Percentiles rank a stretch among this genome's conserved stretches.
Evolutionary conservation across 2,113 vertebrate species (phyloP).

Genomic region (Burhinus oedicnemus): DNA sequence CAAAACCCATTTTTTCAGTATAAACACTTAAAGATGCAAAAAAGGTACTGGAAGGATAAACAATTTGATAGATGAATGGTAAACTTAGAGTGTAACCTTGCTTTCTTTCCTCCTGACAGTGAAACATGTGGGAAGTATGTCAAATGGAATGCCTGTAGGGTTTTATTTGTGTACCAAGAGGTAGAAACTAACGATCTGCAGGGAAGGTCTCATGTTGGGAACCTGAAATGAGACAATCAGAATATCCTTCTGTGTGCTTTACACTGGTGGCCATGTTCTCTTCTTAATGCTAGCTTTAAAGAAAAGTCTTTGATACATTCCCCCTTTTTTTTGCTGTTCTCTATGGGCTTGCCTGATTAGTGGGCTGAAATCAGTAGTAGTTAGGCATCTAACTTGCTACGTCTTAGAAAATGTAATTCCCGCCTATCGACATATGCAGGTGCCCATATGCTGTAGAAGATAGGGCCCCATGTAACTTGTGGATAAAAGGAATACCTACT

Average conservation of each 20-base stretch:
- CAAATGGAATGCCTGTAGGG: neutral
- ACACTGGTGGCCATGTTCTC: neutral
- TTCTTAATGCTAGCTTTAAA: neutral
- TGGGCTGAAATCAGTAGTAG: neutral
- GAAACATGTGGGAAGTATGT: neutral
- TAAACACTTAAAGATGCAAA: neutral
- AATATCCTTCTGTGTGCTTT: neutral
- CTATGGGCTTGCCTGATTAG: neutral
- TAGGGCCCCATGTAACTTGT: neutral
- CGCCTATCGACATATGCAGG: neutral
- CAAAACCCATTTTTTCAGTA: neutral
- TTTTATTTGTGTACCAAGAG: neutral
- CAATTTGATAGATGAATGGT: neutral
- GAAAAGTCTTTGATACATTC: neutral
- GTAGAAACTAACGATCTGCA: neutral
- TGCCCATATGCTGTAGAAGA: neutral
- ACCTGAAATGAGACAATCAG: neutral
- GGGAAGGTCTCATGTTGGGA: neutral
- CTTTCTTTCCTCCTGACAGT: neutral
- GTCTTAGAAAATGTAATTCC: neutral
- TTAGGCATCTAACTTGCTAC: neutral
- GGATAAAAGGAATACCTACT: neutral
- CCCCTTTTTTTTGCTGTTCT: fast-evolving
- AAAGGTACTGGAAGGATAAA: neutral
- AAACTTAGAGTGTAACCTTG: neutral